These are phyloP conservation scores for Sandelia bainsii DNA, from an alignment of 2,797 vertebrate species.

Conservation along the genomic window DNA sequence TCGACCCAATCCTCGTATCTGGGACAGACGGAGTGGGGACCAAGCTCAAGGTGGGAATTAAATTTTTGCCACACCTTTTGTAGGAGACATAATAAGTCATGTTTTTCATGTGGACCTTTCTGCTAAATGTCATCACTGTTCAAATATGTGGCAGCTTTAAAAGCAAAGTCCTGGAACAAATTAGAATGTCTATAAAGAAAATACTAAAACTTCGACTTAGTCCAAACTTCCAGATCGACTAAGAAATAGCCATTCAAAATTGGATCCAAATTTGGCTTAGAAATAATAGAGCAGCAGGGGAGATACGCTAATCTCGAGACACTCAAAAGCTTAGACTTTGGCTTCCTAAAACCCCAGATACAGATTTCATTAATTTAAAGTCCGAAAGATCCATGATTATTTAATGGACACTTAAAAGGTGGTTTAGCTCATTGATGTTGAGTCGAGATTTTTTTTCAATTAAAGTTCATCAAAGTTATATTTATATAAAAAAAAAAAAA, in stretches of 20 bases:
- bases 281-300: constrained; percentile 1
- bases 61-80: background rate
- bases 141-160: background rate
- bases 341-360: constrained; percentile 15
- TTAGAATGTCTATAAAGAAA: background rate
- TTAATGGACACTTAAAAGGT: background rate
- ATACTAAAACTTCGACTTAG: background rate
- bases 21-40: constrained; percentile 98
- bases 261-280: constrained; percentile 5
- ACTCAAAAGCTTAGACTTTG: constrained; percentile 15
- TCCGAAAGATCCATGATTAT: constrained; percentile 12
- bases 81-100: background rate
- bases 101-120: background rate
- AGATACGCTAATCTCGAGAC: background rate
- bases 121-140: background rate
- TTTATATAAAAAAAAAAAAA: too few species aligned
- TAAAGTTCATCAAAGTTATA: too few species aligned
- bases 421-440: background rate
- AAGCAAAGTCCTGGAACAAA: background rate
- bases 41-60: constrained; percentile 91
- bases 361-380: constrained; percentile 6
- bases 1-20: constrained; percentile 93
- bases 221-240: background rate
- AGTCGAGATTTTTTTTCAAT: too few species aligned
- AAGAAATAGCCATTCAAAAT: constrained; percentile 6